phyloP scores from a whole-genome alignment of 1,140 invertebrate genomes.

The Aphelinus certus region DNA sequence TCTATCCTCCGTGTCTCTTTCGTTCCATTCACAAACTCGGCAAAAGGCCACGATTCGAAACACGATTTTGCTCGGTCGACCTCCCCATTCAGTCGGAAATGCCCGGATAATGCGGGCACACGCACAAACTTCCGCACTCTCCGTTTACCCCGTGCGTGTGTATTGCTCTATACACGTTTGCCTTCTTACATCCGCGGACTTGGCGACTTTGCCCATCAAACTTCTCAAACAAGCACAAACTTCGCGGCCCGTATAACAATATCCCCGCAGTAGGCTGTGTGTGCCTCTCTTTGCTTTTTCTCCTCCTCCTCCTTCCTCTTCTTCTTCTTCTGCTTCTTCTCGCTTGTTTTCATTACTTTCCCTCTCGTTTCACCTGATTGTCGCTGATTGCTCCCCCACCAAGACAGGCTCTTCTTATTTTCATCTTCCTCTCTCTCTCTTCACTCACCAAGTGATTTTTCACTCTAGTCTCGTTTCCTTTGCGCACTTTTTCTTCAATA shows the following conservation, averaged over 20 bases:
- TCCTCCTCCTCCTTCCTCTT: not conserved
- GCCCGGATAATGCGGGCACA: constrained; percentile 39
- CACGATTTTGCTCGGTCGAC: constrained; percentile 47
- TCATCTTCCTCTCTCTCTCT: not conserved
- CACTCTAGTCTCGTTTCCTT: not conserved
- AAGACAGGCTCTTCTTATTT: constrained; percentile 11
- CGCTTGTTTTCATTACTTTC: constrained; percentile 35
- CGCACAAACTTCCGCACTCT: too few species aligned
- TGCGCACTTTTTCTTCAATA: too few species aligned
- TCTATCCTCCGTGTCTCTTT: not conserved
- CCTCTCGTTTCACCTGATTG: constrained; percentile 34
- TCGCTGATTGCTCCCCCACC: constrained; percentile 13
- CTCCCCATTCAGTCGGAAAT: constrained; percentile 46
- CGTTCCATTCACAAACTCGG: constrained; percentile 13
- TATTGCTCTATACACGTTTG: not conserved
- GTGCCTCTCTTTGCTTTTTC: not conserved
- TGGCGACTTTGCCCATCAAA: constrained; percentile 12
- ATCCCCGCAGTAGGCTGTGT: too few species aligned
- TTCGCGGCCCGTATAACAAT: not conserved
- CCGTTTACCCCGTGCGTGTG: not conserved
- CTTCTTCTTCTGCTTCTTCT: not conserved
- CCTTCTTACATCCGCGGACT: not conserved
- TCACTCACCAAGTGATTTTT: constrained; percentile 1
- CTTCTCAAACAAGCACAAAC: constrained; percentile 31
- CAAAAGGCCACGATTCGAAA: constrained; percentile 55